Conservation (phyloP, 2,113 vertebrate species). For the Diadophis punctatus region DNA sequence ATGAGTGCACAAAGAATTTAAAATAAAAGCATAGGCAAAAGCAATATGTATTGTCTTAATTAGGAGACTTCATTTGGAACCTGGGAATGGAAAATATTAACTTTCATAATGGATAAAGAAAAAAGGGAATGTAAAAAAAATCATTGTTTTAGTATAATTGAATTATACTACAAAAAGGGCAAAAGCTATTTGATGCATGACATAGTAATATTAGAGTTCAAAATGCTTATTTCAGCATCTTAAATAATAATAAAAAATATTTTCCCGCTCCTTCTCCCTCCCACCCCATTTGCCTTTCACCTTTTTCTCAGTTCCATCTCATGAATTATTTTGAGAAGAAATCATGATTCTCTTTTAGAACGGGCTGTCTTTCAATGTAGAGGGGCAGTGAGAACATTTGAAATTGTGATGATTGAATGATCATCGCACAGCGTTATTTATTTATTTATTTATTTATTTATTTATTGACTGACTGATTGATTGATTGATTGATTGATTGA, state of each 20-base stretch:
- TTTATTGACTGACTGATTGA: neutral
- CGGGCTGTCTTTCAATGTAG: neutral
- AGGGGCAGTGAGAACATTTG: neutral
- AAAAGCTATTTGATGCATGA: neutral
- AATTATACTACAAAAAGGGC: neutral
- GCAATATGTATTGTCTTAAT: neutral
- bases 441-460: neutral
- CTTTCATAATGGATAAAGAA: neutral
- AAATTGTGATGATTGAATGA: neutral
- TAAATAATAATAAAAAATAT: neutral
- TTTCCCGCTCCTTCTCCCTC: neutral
- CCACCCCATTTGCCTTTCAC: neutral
- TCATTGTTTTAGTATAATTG: neutral
- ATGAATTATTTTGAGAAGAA: neutral
- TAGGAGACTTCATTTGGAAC: neutral
- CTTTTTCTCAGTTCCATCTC: neutral
- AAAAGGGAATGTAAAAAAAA: neutral
- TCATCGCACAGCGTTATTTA: neutral
- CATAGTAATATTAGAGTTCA: neutral
- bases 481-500: neutral
- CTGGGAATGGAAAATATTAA: neutral
- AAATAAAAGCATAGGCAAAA: neutral
- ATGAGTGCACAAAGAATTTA: slow-evolving; percentile 26
- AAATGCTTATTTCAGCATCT: neutral
- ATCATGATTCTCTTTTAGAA: neutral